Evolutionary conservation across 1,140 invertebrate species (phyloP).

Genomic region (Micrasema longulum): DNA sequence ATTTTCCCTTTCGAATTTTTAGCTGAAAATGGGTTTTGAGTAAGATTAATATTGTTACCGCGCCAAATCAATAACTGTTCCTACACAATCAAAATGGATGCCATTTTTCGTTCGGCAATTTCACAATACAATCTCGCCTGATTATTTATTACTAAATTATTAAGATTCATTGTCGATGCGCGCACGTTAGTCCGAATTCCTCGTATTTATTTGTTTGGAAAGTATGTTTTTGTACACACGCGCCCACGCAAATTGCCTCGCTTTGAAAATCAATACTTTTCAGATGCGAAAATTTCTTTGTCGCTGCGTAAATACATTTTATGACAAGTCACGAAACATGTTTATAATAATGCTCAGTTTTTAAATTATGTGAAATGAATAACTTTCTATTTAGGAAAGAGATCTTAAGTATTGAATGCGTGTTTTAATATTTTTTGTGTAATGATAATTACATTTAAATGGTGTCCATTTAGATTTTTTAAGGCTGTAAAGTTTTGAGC

Average conservation of each 20-base stretch:
- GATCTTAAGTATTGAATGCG: too few relatives aligned
- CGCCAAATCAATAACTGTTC: constrained; percentile 46
- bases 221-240: not conserved
- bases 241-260: not conserved
- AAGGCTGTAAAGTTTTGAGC: constrained; percentile 5
- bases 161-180: not conserved
- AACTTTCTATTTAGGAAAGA: too few relatives aligned
- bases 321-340: constrained; percentile 5
- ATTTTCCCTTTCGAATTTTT: not conserved
- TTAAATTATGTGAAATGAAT: too few relatives aligned
- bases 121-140: constrained; percentile 31
- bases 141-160: constrained; percentile 18
- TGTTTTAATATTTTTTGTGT: too few relatives aligned
- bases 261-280: constrained; percentile 29
- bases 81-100: constrained; percentile 45
- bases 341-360: too few relatives aligned
- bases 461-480: constrained; percentile 14
- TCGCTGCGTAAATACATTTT: constrained; percentile 15
- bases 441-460: not conserved
- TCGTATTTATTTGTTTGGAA: constrained; percentile 2
- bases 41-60: constrained; percentile 39
- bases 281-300: constrained; percentile 14
- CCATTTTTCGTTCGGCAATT: constrained; percentile 29
- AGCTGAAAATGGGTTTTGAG: constrained; percentile 2
- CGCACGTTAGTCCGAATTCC: constrained; percentile 11